phyloP scores from a whole-genome alignment of 1,140 invertebrate genomes.

The Lepidurus couesii region DNA sequence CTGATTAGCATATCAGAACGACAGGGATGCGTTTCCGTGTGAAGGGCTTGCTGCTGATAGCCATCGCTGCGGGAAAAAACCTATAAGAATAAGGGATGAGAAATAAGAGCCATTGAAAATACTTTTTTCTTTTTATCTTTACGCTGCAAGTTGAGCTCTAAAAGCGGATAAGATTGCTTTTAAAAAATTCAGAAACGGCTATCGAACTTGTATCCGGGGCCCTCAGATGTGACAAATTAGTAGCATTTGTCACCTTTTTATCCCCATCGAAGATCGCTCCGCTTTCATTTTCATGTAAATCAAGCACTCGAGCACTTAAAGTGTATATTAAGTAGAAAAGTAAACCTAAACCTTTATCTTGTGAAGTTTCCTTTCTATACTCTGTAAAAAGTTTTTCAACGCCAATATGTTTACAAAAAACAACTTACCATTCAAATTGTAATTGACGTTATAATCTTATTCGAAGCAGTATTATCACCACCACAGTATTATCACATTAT shows the following conservation, averaged over 20 bases:
- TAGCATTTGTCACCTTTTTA: constrained; percentile 9
- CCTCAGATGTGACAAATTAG: constrained; percentile 14
- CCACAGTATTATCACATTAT: no score
- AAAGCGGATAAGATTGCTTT: constrained; percentile 2
- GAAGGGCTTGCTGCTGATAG: constrained; percentile 9
- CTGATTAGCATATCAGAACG: constrained; percentile 18
- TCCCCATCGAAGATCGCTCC: background rate
- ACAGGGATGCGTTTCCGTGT: constrained; percentile 20
- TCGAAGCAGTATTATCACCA: no score
- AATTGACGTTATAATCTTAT: no score
- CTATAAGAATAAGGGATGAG: constrained; percentile 1
- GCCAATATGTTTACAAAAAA: no score
- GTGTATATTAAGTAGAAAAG: background rate
- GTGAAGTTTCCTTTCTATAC: no score
- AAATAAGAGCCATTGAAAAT: background rate
- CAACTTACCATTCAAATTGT: no score
- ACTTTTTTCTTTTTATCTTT: background rate
- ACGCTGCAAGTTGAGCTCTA: background rate
- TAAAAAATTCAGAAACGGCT: constrained; percentile 4
- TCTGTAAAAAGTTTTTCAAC: no score
- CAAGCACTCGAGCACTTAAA: background rate
- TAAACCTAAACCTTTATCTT: no score
- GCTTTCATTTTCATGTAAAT: constrained; percentile 15
- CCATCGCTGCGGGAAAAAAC: background rate
- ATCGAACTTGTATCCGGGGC: constrained; percentile 2